Evolutionary conservation across 2,888 invertebrate genomes (phyloP), one percentile per base, ranked within the genome.

Genomic region (Allygus modestus): DNA sequence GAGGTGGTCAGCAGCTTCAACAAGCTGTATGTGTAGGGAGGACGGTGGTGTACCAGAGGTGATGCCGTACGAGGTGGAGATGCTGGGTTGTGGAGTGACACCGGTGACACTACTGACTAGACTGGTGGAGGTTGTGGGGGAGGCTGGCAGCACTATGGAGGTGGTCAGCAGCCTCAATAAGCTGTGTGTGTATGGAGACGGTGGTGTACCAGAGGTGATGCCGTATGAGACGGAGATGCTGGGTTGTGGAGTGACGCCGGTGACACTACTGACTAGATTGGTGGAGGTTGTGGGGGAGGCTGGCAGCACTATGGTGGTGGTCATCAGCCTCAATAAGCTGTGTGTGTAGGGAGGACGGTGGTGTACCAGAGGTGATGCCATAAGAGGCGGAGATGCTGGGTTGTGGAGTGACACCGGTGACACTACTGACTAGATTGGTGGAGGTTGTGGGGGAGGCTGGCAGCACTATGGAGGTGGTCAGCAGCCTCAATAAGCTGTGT

Each of bases 51-150:
- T 23, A 7, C 73, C 71, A 15, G 31, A 73, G 33, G 83, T 83
- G 43, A 83, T 83, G 83, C 83, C 83, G 12, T 73, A 83, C 31
- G 73, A 73, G 37, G 0, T 9, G 28, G 83, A 83, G 54, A 73
- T 73, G 71, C 17, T 41, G n/a, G 51, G 69, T 2, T 73, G 58
- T 71, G 83, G 83, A 12, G 58, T 73, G 37, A 33, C 23, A 11
- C 73, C 83, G 12, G 83, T 73, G 20, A 15, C 73, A 0, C 26
- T 83, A 11, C 73, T 71, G 7, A 83, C 43, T n/a, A 83, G 33
- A 31, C 83, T 83, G 26, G 73, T 83, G 43, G n/a, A 31, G 5
- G 33, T 83, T 31, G 83, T 83, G 54, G 26, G 37, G 26, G 73
- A 83, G 20, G 83, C 73, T n/a, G 83, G 83, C 7, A 46, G 37